Evolutionary conservation across 2,113 vertebrate species (phyloP).

Genomic region (Syngnathus typhle): DNA sequence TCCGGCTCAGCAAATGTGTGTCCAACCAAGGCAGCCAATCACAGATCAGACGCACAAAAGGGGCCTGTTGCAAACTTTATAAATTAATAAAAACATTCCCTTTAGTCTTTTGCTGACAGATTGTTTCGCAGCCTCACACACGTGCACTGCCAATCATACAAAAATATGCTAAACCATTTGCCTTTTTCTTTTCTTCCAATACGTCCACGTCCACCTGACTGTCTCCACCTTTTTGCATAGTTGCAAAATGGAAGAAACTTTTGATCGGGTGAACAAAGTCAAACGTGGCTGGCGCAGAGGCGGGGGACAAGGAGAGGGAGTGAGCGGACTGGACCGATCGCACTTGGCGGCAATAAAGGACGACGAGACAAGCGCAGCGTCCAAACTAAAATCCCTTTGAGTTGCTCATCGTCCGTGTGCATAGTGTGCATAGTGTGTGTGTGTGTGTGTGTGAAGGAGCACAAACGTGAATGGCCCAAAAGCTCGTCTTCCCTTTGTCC

Average conservation of each 20-base stretch:
- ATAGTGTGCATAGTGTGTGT: too few species aligned
- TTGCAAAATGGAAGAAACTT: neutral
- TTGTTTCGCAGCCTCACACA: constrained; percentile 17
- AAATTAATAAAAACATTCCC: constrained; percentile 81
- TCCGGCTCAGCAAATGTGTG: too few species aligned
- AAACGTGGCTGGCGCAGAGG: neutral
- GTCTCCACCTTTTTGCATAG: neutral
- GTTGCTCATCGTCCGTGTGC: too few species aligned
- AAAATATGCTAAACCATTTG: neutral
- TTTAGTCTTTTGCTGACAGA: constrained; percentile 68
- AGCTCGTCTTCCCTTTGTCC: neutral
- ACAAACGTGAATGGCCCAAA: neutral
- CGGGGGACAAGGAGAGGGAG: neutral
- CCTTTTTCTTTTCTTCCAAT: neutral
- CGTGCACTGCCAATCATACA: neutral
- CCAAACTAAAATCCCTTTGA: neutral
- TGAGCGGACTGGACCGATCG: neutral
- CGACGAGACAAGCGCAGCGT: too few species aligned
- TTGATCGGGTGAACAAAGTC: neutral
- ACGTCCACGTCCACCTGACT: neutral
- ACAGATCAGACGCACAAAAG: neutral
- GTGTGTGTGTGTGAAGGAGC: neutral
- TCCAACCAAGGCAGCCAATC: too few species aligned
- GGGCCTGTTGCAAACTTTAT: constrained; percentile 70
- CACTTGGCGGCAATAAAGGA: neutral